Evolutionary conservation across 2,888 invertebrate species (phyloP).

Genomic region (Tetragnatha montana): DNA sequence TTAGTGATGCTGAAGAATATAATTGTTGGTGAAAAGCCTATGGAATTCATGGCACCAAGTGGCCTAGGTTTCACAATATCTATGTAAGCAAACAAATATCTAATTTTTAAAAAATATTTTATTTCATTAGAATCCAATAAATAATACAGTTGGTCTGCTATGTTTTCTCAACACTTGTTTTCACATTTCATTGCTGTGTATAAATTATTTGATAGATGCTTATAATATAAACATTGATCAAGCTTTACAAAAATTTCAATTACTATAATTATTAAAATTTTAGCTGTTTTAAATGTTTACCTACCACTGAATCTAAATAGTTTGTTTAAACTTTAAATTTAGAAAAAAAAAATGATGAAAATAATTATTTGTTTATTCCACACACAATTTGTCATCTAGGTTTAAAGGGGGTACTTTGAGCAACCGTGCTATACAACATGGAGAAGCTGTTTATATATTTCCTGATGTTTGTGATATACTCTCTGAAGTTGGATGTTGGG

Average conservation of each 20-base stretch:
- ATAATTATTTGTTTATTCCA: background rate
- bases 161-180: no score
- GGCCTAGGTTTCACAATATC: constrained; percentile 73
- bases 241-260: no score
- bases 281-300: no score
- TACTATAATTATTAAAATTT: no score
- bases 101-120: no score
- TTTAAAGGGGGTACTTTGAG: constrained; percentile 72
- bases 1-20: constrained; percentile 73
- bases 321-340: background rate
- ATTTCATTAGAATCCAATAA: no score
- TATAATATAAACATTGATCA: no score
- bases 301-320: no score
- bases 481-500: constrained; percentile 71
- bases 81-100: constrained; percentile 70
- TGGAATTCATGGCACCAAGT: constrained; percentile 73
- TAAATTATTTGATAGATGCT: no score
- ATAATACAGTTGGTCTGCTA: no score
- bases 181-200: no score
- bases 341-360: background rate
- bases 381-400: constrained; percentile 47
- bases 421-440: constrained; percentile 72
- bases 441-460: constrained; percentile 73
- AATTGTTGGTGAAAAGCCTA: constrained; percentile 73
- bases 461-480: constrained; percentile 73